Percentiles rank a stretch among this genome's conserved stretches.
phyloP scores from a whole-genome alignment of 2,113 vertebrate species.

The Austrofundulus limnaeus region DNA sequence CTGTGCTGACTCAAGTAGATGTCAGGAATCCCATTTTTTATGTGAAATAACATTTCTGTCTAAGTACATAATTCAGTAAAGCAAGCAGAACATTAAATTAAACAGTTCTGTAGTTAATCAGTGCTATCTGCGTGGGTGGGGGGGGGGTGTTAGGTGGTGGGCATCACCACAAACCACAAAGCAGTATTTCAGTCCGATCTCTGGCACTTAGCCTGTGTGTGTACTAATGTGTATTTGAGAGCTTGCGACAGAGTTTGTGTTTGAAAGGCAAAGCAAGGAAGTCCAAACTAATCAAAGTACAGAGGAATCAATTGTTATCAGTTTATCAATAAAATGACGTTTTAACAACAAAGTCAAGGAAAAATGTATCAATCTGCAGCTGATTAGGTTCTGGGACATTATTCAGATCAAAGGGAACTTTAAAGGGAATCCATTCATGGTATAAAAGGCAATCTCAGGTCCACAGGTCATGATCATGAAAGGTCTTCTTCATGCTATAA shows the following conservation, averaged over 20 bases:
- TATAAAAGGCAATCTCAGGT: too few species aligned
- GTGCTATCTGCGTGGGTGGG: conserved; percentile 29
- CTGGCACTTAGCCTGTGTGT: conserved; percentile 4
- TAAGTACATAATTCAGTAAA: conserved; percentile 18
- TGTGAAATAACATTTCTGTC: not conserved
- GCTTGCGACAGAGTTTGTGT: not conserved
- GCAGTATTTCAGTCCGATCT: conserved; percentile 33
- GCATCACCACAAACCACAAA: conserved; percentile 44
- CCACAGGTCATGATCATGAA: too few species aligned
- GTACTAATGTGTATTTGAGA: conserved; percentile 9
- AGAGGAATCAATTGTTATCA: not conserved
- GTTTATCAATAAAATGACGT: conserved; percentile 7
- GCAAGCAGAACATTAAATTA: conserved; percentile 19
- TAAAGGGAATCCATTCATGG: too few species aligned
- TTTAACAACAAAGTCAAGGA: conserved; percentile 18
- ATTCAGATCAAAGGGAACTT: too few species aligned
- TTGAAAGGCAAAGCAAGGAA: not conserved
- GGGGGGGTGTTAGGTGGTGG: conserved; percentile 39
- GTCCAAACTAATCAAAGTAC: not conserved
- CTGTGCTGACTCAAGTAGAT: not conserved
- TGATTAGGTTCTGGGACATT: too few species aligned
- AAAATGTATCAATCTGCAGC: too few species aligned
- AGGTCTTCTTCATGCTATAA: too few species aligned
- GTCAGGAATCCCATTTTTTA: not conserved
- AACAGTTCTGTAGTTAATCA: conserved; percentile 33